Base-by-base conservation (phyloP, 2,797 vertebrate genomes). In the Amblyraja radiata region DNA sequence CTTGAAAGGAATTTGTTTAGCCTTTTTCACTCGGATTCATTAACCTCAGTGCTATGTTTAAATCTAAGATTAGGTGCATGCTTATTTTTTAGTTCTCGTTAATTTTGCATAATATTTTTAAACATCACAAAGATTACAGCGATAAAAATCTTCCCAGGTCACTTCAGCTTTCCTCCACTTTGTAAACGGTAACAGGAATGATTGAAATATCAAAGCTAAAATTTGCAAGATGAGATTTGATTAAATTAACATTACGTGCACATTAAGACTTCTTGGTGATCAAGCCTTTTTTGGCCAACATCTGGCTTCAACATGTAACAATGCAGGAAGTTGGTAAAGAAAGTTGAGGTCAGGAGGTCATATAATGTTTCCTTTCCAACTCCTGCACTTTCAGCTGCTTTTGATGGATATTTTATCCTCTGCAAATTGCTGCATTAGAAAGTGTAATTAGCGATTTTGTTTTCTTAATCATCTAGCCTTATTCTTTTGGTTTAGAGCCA, bases 381-480 rank as follows among this genome's bases (percentile, higher is more conserved):
- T 96, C 96, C 96, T 96, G 95, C 94, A 96, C 97, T 97, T 97
- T 96, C 97, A 97, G 97, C 97, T 97, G 95, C 96, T 97, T 97
- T 97, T 98, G 98, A 98, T 97, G 97, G 97, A 98, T 99, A 98
- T 98, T 98, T 98, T 98, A 98, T 98, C 97, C 97, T 95, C 96
- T 95, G 97, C 97, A 98, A 99, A 98, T 98, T 97, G 98, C 97
- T 96, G 96, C 97, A 96, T 98, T 98, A 98, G 96, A 97, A 98
- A 97, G 96, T 96, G 95, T 97, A 99, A 98, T 99, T 98, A 98
- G 97, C 95, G 96, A 98, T 98, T 98, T 97, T 97, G 96, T 98
- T 98, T 98, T 97, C 96, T 98, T 98, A 98, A 98, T 98, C 97
- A 97, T 95, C 94, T 97, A 96, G 96, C 94, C 96, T 97, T 97